Conservation (phyloP, 2,888 invertebrate genomes). For the Melieria picta region DNA sequence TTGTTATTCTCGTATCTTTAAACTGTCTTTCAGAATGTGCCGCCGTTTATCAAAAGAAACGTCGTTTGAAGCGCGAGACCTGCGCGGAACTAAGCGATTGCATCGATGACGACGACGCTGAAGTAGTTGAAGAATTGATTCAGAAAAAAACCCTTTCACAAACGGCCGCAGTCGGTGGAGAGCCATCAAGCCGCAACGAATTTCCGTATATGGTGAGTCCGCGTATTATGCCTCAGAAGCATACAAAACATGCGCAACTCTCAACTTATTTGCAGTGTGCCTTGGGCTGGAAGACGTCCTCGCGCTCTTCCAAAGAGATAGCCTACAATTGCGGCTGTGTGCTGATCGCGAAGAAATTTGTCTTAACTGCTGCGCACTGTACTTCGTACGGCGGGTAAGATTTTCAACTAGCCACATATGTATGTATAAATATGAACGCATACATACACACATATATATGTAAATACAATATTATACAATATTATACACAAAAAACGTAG, state of each 20-base stretch:
- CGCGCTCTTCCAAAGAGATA: neutral
- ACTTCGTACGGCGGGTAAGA: conserved; percentile 30
- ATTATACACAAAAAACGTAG: too few relatives aligned
- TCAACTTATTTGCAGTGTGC: conserved; percentile 21
- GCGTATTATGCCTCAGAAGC: neutral
- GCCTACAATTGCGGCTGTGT: conserved; percentile 36
- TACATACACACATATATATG: too few relatives aligned
- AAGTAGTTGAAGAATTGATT: neutral
- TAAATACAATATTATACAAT: too few relatives aligned
- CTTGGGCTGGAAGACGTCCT: conserved; percentile 26
- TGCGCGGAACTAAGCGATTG: too few relatives aligned
- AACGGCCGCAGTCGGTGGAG: conserved; percentile 31
- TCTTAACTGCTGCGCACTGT: conserved; percentile 39
- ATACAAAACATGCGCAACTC: neutral
- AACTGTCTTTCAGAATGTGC: too few relatives aligned
- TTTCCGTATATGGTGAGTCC: conserved; percentile 32
- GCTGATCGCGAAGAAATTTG: conserved; percentile 29
- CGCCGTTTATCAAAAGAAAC: too few relatives aligned
- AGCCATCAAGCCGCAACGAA: conserved; percentile 12
- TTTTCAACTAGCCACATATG: neutral
- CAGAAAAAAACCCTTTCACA: conserved; percentile 17
- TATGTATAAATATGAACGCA: neutral
- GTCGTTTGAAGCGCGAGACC: too few relatives aligned
- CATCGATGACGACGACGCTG: neutral
- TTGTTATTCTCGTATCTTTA: too few relatives aligned